A percentile compares a stretch with the other conserved stretches of the same genome.
Evolutionary conservation across 2,888 invertebrate species (phyloP).

Genomic region (Drosophila fungiperda): DNA sequence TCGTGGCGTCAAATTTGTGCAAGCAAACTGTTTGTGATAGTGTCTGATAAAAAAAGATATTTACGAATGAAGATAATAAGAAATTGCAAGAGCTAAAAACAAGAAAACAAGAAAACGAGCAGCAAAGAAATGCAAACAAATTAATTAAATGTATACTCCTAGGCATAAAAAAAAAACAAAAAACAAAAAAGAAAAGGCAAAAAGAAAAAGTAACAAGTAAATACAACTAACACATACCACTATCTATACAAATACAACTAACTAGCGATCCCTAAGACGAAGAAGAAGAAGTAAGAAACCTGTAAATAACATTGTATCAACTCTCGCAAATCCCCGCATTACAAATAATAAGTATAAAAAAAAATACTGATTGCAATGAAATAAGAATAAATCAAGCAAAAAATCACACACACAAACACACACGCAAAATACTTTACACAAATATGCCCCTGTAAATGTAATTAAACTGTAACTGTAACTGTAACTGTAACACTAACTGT

Average conservation of each 20-base stretch:
- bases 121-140: conserved; percentile 35
- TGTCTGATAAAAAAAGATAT: conserved; percentile 80
- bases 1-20: conserved; percentile 59
- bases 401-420: neutral
- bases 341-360: conserved; percentile 28
- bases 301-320: conserved; percentile 49
- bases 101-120: conserved; percentile 6
- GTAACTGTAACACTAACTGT: conserved; percentile 34
- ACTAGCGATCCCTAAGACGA: conserved; percentile 55
- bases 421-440: conserved; percentile 24
- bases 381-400: neutral
- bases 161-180: conserved; percentile 49
- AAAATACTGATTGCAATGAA: conserved; percentile 28
- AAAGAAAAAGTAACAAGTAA: conserved; percentile 17
- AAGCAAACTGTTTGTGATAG: conserved; percentile 83
- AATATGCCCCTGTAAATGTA: conserved; percentile 51
- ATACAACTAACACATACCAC: conserved; percentile 13
- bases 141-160: conserved; percentile 72
- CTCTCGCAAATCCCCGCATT: conserved; percentile 75
- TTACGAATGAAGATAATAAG: conserved; percentile 82
- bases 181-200: conserved; percentile 6
- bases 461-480: conserved; percentile 36
- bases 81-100: conserved; percentile 47
- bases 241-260: conserved; percentile 47
- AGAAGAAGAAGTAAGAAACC: conserved; percentile 8